Evolutionary conservation across 2,797 vertebrate genomes (phyloP).

Genomic region (Sparidentex hasta): DNA sequence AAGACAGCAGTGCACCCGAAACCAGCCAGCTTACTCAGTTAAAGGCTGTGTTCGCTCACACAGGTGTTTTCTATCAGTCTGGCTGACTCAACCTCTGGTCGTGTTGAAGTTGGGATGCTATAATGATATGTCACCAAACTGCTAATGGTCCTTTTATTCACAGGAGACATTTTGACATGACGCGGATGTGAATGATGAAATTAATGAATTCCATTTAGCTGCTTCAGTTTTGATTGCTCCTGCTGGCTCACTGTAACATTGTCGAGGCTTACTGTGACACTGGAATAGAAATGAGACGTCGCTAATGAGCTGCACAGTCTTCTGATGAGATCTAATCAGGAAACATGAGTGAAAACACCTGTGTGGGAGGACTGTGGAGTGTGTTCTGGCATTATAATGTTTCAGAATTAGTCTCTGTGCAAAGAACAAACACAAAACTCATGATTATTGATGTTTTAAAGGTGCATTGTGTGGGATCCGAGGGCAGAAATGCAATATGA

Average conservation of each 20-base stretch:
- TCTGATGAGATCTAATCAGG: background rate
- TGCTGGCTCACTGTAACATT: background rate
- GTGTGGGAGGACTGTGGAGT: too few relatives aligned
- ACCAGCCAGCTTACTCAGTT: background rate
- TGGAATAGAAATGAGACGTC: background rate
- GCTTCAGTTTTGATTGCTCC: background rate
- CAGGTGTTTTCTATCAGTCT: background rate
- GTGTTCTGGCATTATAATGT: background rate
- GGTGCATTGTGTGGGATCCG: too few relatives aligned
- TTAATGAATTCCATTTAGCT: background rate
- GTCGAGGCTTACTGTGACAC: background rate
- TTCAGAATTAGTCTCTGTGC: too few relatives aligned
- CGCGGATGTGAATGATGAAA: background rate
- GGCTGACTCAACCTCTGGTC: background rate
- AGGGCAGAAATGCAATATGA: too few relatives aligned
- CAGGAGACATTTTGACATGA: background rate
- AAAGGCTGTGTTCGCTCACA: background rate
- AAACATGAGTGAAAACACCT: background rate
- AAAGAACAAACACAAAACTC: background rate
- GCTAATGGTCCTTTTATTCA: background rate
- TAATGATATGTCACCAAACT: background rate
- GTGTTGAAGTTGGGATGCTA: background rate
- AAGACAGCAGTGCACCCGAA: background rate
- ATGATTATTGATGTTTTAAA: too few relatives aligned
- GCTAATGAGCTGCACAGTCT: background rate